phyloP scores from a whole-genome alignment of 2,888 invertebrate species.

The Agonum fuliginosum region DNA sequence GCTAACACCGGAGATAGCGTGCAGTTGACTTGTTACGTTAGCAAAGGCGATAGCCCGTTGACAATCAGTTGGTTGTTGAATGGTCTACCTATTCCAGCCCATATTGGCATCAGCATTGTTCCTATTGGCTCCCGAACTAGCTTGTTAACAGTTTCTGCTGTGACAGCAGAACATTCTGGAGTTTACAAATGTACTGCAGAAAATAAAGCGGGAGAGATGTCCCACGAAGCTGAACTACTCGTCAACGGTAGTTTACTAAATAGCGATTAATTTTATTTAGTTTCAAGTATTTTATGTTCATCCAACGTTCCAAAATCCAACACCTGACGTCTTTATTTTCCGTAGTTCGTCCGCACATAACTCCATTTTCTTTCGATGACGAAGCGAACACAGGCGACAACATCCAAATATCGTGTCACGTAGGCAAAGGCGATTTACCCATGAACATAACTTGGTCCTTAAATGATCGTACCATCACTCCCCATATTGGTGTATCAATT shows the following conservation, averaged over 20 bases:
- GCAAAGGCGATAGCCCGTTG: constrained; percentile 83
- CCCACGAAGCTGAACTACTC: constrained; percentile 78
- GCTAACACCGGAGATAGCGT: constrained; percentile 50
- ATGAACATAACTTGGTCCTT: constrained; percentile 77
- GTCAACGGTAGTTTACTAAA: constrained; percentile 78
- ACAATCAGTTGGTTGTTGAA: constrained; percentile 86
- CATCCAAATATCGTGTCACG: constrained; percentile 62
- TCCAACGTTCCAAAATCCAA: not conserved
- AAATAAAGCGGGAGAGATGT: constrained; percentile 80
- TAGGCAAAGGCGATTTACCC: constrained; percentile 76
- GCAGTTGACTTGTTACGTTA: constrained; percentile 77
- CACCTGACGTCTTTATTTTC: constrained; percentile 60
- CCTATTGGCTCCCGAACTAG: constrained; percentile 74
- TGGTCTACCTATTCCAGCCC: constrained; percentile 77
- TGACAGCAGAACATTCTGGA: constrained; percentile 81
- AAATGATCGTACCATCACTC: constrained; percentile 74
- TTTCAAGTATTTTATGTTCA: constrained; percentile 25
- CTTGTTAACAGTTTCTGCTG: constrained; percentile 77
- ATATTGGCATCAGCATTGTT: constrained; percentile 73
- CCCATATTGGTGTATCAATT: constrained; percentile 75
- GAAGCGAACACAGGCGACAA: constrained; percentile 69
- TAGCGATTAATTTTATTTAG: constrained; percentile 15
- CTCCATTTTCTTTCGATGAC: constrained; percentile 78
- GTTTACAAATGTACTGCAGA: constrained; percentile 82
- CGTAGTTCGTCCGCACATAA: constrained; percentile 78